Conservation (phyloP, 2,113 vertebrate species). For the Dipodomys merriami region DNA sequence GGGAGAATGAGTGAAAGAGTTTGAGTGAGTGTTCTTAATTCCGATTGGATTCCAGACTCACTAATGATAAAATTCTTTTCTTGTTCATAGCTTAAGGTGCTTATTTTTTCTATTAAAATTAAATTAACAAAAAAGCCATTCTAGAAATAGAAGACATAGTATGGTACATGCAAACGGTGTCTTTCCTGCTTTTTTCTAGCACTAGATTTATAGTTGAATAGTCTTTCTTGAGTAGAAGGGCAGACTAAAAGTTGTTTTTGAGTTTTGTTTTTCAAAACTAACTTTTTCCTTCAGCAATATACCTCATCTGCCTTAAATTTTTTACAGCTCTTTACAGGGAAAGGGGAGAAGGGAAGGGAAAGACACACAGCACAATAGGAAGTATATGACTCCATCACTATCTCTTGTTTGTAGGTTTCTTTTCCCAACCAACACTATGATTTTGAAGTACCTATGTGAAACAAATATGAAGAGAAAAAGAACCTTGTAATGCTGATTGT, state of each 20-base stretch:
- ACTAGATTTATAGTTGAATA: constrained; percentile 85
- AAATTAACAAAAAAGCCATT: constrained; percentile 83
- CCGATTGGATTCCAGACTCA: constrained; percentile 84
- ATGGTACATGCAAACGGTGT: constrained; percentile 81
- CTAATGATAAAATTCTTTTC: constrained; percentile 85
- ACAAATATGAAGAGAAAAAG: constrained; percentile 73
- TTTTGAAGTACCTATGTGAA: constrained; percentile 80
- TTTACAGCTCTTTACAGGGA: constrained; percentile 86
- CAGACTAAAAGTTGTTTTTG: constrained; percentile 81
- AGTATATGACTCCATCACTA: constrained; percentile 64
- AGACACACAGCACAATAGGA: constrained; percentile 86
- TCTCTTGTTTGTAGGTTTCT: constrained; percentile 72
- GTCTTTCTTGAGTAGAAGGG: constrained; percentile 85
- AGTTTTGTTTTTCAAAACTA: constrained; percentile 79
- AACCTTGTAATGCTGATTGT: constrained; percentile 72
- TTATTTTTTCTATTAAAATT: constrained; percentile 86
- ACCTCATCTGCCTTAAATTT: constrained; percentile 90
- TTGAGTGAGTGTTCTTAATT: constrained; percentile 85
- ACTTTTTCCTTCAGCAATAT: constrained; percentile 87
- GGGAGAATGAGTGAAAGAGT: constrained; percentile 85
- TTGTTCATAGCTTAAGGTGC: constrained; percentile 83
- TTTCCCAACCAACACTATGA: constrained; percentile 73
- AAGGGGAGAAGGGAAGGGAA: constrained; percentile 86
- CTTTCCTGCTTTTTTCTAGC: constrained; percentile 85
- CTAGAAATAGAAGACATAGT: constrained; percentile 80